Conservation (phyloP, 2,797 vertebrate species). For the Cheirogaleus major region DNA sequence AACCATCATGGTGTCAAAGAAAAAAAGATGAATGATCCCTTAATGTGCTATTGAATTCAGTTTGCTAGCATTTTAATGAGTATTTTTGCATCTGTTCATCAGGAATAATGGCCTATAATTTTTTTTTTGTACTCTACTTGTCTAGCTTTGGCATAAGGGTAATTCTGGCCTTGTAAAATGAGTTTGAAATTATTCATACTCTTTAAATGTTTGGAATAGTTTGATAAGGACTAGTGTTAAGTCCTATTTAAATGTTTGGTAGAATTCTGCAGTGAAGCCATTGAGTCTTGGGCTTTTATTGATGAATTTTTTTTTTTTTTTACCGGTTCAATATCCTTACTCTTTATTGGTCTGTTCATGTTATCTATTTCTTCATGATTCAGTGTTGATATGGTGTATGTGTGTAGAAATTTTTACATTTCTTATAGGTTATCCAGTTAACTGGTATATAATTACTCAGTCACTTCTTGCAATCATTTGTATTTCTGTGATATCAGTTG, state of each 20-base stretch:
- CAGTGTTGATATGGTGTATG: background rate
- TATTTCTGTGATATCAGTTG: background rate
- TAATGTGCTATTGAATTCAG: background rate
- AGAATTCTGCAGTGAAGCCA: background rate
- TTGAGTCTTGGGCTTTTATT: background rate
- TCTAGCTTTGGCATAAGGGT: background rate
- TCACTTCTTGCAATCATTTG: background rate
- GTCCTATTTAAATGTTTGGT: background rate
- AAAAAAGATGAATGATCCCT: background rate
- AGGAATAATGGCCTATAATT: background rate
- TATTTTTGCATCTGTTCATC: background rate
- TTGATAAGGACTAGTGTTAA: background rate
- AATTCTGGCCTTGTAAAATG: background rate
- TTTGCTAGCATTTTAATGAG: background rate
- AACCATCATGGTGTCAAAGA: background rate
- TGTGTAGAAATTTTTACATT: background rate
- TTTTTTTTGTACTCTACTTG: background rate
- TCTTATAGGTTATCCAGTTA: background rate
- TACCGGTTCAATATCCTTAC: background rate
- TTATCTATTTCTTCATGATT: background rate
- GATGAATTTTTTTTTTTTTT: background rate
- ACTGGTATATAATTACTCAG: background rate
- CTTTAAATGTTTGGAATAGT: background rate
- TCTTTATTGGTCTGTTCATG: background rate
- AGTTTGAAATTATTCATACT: background rate